Evolutionary conservation across 2,113 vertebrate species (phyloP).

Genomic region (Python bivittatus): DNA sequence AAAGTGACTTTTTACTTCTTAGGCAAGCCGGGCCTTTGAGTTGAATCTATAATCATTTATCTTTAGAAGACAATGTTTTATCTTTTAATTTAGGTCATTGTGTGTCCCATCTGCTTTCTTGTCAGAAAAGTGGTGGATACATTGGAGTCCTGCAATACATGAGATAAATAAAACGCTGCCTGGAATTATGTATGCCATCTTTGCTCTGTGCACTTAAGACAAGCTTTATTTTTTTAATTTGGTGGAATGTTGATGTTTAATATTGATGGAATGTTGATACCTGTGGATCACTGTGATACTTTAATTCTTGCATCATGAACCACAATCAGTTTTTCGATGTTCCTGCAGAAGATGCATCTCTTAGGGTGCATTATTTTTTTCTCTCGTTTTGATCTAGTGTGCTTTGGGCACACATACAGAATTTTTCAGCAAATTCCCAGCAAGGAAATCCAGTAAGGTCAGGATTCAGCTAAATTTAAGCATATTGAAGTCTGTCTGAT

Average conservation of each 20-base stretch:
- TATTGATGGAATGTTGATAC: background rate
- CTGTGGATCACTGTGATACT: background rate
- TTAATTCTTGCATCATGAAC: background rate
- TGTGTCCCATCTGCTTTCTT: background rate
- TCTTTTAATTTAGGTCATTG: background rate
- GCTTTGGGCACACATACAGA: background rate
- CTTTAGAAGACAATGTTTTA: background rate
- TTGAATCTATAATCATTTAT: background rate
- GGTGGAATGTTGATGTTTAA: background rate
- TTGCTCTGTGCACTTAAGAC: background rate
- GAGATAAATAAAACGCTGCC: background rate
- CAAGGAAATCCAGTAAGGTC: background rate
- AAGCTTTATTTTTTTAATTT: too few species aligned
- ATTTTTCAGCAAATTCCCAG: background rate
- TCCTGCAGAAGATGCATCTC: background rate
- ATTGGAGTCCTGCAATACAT: background rate
- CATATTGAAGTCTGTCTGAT: background rate
- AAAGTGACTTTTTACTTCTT: background rate
- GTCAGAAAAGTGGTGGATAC: too few species aligned
- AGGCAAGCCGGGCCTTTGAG: background rate
- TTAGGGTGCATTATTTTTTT: background rate
- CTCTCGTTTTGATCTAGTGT: background rate
- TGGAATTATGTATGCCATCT: background rate
- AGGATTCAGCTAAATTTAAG: background rate
- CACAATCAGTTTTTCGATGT: background rate